Evolutionary conservation across 2,888 invertebrate genomes (phyloP), one percentile per base, ranked within the genome.

Genomic region (Piscicola geometra): DNA sequence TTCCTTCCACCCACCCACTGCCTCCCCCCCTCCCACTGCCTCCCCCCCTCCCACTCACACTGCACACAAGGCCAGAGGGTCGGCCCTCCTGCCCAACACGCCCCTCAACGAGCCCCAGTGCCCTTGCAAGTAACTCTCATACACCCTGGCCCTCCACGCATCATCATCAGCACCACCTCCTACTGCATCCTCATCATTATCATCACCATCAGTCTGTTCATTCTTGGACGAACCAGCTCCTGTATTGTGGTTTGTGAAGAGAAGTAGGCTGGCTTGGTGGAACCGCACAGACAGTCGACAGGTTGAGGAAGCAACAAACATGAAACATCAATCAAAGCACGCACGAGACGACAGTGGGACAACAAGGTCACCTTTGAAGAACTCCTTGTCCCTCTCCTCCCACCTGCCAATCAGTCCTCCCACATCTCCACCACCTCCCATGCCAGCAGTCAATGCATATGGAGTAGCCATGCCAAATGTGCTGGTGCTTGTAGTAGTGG

Each of bases 101-200:
- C n/a, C 60, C 25, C 60, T 18, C 21, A 56, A 25, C 60, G n/a
- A 25, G 60, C 3, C 5, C 60, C 60, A 56, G 60, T 25, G 25
- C n/a, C n/a, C 25, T 5, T 56, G 15, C 60, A 56, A 18, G 25
- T 56, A 56, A 15, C n/a, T 3, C 12, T n/a, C 60, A 56, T 56
- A 56, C n/a, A 56, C 60, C 5, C 60, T 5, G 3, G 60, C 60
- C 60, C 21, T 56, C 60, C 60, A 56, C n/a, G n/a, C 60, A 56
- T 56, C 60, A 15, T 56, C 60, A 5, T 56, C 25, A 9, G 9
- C 60, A 18, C n/a, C 60, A 25, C n/a, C 60, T 5, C n/a, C 41
- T 15, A 9, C 41, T 41, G 5, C 41, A 5, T 41, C 41, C 15
- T 41, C 15, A 9, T 41, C 41, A 5, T 15, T 15, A 9, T 41